Conservation (phyloP, 1,140 invertebrate species). For the Galleria mellonella region DNA sequence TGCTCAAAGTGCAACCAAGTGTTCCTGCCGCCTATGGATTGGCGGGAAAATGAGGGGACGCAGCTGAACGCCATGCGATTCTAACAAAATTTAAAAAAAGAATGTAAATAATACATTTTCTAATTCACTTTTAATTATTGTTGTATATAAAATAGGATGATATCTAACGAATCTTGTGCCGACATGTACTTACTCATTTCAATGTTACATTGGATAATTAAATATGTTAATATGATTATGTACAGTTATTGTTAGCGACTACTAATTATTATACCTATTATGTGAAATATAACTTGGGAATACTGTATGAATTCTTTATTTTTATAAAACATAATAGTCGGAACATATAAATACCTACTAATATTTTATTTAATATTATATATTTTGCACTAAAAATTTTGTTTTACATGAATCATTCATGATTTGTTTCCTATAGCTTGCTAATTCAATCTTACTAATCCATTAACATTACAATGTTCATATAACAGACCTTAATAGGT, state of each 20-base stretch:
- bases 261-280: slow-evolving; percentile 30
- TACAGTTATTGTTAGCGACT: slow-evolving; percentile 52
- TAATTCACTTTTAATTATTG: slow-evolving; percentile 26
- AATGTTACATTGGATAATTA: slow-evolving; percentile 38
- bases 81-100: slow-evolving; percentile 56
- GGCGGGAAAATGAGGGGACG: slow-evolving; percentile 10
- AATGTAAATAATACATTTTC: slow-evolving; percentile 24
- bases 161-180: slow-evolving; percentile 15
- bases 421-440: too few relatives aligned
- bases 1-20: slow-evolving; percentile 50
- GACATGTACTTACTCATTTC: slow-evolving; percentile 52
- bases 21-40: slow-evolving; percentile 25
- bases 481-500: too few relatives aligned
- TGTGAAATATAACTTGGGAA: slow-evolving; percentile 40
- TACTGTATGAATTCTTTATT: slow-evolving; percentile 15
- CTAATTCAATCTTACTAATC: too few relatives aligned
- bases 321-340: slow-evolving; percentile 4
- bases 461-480: too few relatives aligned
- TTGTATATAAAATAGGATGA: slow-evolving; percentile 21
- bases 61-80: slow-evolving; percentile 3
- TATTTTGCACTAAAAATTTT: too few relatives aligned
- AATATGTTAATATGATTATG: slow-evolving; percentile 44
- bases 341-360: too few relatives aligned
- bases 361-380: too few relatives aligned
- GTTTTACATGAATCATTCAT: too few relatives aligned